A percentile compares a stretch with the other conserved stretches of the same genome.
phyloP scores from a whole-genome alignment of 2,888 invertebrate genomes.

The Tromatobia lineatoria region DNA sequence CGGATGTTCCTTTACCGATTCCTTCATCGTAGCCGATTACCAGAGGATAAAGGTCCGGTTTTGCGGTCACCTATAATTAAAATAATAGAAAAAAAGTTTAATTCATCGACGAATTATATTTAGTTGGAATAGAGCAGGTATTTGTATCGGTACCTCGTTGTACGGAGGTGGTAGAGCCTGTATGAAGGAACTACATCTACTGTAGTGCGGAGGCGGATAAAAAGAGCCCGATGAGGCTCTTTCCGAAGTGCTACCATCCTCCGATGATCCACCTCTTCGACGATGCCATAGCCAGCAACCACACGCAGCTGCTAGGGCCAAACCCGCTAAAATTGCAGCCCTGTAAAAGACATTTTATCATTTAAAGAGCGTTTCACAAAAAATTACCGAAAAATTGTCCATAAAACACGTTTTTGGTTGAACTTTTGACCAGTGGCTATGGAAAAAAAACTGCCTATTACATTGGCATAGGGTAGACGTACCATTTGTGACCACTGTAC shows the following conservation, averaged over 20 bases:
- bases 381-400: too few relatives aligned
- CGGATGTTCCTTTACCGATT: slow-evolving; percentile 90
- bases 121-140: too few relatives aligned
- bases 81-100: neutral
- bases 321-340: slow-evolving; percentile 88
- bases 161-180: slow-evolving; percentile 92
- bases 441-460: too few relatives aligned
- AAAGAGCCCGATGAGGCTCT: slow-evolving; percentile 93
- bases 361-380: too few relatives aligned
- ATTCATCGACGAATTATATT: neutral
- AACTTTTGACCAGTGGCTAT: too few relatives aligned
- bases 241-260: slow-evolving; percentile 89
- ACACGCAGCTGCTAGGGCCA: slow-evolving; percentile 90
- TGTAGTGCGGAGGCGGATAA: slow-evolving; percentile 94
- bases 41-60: slow-evolving; percentile 94
- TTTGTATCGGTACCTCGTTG: slow-evolving; percentile 89
- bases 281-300: slow-evolving; percentile 90
- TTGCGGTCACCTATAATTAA: slow-evolving; percentile 91
- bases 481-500: too few relatives aligned
- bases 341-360: slow-evolving; percentile 65
- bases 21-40: slow-evolving; percentile 92
- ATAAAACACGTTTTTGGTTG: too few relatives aligned
- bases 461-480: too few relatives aligned
- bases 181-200: slow-evolving; percentile 93
- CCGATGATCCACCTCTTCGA: slow-evolving; percentile 84